Percentiles rank a stretch among this genome's conserved stretches.
These are phyloP conservation scores for Drosophila atripex DNA, from an alignment of 2,888 invertebrate species.

Conservation along the genomic window DNA sequence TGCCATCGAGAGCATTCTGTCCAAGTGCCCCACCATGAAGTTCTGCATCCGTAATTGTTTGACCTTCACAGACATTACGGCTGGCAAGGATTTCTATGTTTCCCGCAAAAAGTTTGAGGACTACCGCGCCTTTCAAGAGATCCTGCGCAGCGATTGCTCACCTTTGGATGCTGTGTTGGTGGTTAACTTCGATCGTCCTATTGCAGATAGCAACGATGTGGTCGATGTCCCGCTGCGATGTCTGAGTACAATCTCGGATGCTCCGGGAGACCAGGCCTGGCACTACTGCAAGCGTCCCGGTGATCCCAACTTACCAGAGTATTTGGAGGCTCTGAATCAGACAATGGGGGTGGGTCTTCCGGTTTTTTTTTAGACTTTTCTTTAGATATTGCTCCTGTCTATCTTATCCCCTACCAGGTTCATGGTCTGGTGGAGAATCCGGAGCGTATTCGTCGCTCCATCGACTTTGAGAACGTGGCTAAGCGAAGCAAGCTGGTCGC, in stretches of 20 bases:
- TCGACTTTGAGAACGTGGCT: conserved; percentile 79
- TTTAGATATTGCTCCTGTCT: background rate
- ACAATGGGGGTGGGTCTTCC: conserved; percentile 54
- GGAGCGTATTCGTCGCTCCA: conserved; percentile 54
- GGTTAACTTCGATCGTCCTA: conserved; percentile 75
- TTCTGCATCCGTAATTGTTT: conserved; percentile 87
- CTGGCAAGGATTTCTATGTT: conserved; percentile 79
- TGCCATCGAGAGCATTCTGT: conserved; percentile 86
- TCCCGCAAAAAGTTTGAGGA: conserved; percentile 75
- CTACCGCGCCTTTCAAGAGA: conserved; percentile 68
- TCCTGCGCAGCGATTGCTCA: conserved; percentile 76
- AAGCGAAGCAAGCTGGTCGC: conserved; percentile 83
- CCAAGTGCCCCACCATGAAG: conserved; percentile 87
- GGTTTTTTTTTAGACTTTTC: too few relatives aligned
- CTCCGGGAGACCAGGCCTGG: conserved; percentile 59
- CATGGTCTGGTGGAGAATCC: conserved; percentile 70
- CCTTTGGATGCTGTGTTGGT: conserved; percentile 76
- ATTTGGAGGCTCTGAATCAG: conserved; percentile 61
- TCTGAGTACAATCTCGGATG: conserved; percentile 26
- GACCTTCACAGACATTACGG: conserved; percentile 86
- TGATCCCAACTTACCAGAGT: conserved; percentile 64
- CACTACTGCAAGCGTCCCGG: conserved; percentile 76
- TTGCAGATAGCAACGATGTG: conserved; percentile 26
- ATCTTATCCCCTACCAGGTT: conserved; percentile 28
- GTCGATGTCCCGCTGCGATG: conserved; percentile 55